Base-by-base conservation (phyloP, 2,113 vertebrate species). In the Geococcyx californianus region DNA sequence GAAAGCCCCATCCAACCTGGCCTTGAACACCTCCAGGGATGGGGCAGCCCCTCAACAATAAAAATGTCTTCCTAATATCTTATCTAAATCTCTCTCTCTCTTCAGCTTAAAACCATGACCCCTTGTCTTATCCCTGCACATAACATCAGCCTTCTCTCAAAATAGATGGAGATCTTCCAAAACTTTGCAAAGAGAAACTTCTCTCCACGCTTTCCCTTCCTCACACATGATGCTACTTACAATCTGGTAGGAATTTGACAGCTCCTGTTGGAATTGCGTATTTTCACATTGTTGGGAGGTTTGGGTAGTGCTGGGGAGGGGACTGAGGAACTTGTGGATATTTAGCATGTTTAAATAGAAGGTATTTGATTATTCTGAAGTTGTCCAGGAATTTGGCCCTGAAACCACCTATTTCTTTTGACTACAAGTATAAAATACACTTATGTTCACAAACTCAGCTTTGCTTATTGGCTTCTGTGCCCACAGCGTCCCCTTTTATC, bases 171-270 rank as follows among this genome's bases (percentile, higher is more conserved):
- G 42, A 69, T 36, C 58, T 80, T 83, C 25, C 44, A 58, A 31
- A 80, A 40, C 28, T 85, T 82, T n/a, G 29, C 63, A 63, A 79
- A 9, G 29, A 63, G 75, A 16, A n/a, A 28, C 6, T 62, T 45
- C 24, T 45, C 38, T 82, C 31, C 0, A 0, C n/a, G 58, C 6
- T 74, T 31, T 74, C 24, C 24, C 3, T 58, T 44, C 6, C 59
- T 56, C 2, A 0, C 6, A 29, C 1, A 0, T 6, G 40, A 60
- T 47, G 52, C n/a, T 6, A 0, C 26, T 58, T 45, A 25, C 66
- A 74, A n/a, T 18, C 16, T 42, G 5, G 18, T 34, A 36, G 17
- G 42, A 15, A 49, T 80, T 49, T 54, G 40, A 6, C 16, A 73
- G 31, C 49, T 83, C 0, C 0, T 20, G 9, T 19, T 82, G 69